Percentiles rank a stretch among this genome's conserved stretches.
These are phyloP conservation scores for Procambarus virginalis DNA, from an alignment of 1,140 invertebrate species.

Conservation along the genomic window DNA sequence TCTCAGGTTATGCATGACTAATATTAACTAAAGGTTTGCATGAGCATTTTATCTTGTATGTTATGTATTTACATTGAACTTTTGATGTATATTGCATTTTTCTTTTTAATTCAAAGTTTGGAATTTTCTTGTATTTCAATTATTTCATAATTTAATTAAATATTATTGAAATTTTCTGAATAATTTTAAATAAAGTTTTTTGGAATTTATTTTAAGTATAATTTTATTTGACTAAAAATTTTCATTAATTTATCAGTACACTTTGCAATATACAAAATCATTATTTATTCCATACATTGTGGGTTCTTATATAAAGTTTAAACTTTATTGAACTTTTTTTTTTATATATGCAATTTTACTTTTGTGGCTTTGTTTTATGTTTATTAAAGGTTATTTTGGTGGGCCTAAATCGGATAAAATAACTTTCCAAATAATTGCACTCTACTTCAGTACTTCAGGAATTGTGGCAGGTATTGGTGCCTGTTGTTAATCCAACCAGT, in stretches of 20 bases:
- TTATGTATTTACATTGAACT: background rate
- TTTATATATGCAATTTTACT: background rate
- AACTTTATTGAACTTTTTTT: background rate
- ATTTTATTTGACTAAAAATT: background rate
- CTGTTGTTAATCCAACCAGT: background rate
- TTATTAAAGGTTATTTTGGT: background rate
- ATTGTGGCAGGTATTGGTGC: background rate
- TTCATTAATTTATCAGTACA: background rate
- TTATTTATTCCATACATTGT: background rate
- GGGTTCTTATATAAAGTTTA: background rate
- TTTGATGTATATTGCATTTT: constrained; percentile 13
- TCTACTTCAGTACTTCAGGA: too few species aligned
- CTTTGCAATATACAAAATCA: background rate
- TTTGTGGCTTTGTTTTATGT: background rate
- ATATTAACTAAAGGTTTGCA: background rate
- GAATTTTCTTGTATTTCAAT: background rate
- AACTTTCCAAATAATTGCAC: too few species aligned
- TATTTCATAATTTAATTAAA: background rate
- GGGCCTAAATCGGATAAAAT: background rate
- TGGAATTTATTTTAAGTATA: background rate
- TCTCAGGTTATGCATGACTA: background rate
- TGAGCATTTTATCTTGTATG: constrained; percentile 6
- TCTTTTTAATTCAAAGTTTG: background rate
- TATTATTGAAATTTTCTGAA: background rate
- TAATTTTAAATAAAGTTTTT: background rate